phyloP scores from a whole-genome alignment of 2,113 vertebrate genomes.

The Hymenochirus boettgeri region DNA sequence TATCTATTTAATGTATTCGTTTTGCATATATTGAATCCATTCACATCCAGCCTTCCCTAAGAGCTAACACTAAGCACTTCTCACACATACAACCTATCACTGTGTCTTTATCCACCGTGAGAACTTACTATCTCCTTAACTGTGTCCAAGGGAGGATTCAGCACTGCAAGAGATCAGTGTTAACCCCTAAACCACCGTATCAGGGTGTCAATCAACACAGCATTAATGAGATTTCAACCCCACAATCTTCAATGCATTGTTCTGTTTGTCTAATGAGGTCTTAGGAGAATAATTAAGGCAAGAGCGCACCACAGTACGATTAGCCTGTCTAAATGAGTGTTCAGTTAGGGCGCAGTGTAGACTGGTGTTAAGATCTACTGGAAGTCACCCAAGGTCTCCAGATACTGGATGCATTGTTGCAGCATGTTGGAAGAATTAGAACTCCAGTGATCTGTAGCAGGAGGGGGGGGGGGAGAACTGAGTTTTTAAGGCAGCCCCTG shows the following conservation, averaged over 20 bases:
- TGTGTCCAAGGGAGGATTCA: no score
- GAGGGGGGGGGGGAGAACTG: no score
- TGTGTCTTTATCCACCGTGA: no score
- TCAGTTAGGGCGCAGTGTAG: not conserved
- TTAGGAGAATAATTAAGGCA: not conserved
- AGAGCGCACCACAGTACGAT: not conserved
- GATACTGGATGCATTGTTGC: slow-evolving; percentile 7
- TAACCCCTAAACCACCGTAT: no score
- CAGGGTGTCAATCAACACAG: slow-evolving; percentile 8
- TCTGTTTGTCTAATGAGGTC: slow-evolving; percentile 4
- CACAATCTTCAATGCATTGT: not conserved
- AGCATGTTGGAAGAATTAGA: slow-evolving; percentile 4
- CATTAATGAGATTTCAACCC: not conserved
- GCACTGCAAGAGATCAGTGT: no score
- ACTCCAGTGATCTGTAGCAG: no score
- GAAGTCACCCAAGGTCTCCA: not conserved
- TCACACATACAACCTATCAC: no score
- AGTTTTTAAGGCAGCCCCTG: slow-evolving; percentile 39
- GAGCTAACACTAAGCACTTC: no score
- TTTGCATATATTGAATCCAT: no score
- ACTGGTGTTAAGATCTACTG: not conserved
- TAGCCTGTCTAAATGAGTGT: not conserved
- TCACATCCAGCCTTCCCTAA: no score
- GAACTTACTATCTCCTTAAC: no score
- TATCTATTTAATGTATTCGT: no score